A percentile compares a stretch with the other conserved stretches of the same genome.
These are phyloP conservation scores for Chaetodon trifascialis DNA, from an alignment of 2,113 vertebrate species.

Conservation along the genomic window DNA sequence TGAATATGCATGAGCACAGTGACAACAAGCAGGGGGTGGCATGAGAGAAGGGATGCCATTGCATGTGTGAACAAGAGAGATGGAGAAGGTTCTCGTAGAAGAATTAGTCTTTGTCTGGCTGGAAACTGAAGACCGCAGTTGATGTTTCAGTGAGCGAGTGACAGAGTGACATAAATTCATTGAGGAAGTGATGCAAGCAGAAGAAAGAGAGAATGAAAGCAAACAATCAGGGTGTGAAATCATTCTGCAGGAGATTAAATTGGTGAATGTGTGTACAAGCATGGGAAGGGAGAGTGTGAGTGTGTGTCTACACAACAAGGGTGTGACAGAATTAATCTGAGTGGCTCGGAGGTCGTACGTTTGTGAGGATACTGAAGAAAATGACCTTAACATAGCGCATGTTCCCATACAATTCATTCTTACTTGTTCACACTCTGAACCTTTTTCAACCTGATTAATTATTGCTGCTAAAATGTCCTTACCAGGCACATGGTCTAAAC, in stretches of 20 bases:
- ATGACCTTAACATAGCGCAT: not conserved
- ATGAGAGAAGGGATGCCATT: not conserved
- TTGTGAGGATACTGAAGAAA: not conserved
- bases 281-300: not conserved
- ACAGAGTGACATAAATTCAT: constrained; percentile 33
- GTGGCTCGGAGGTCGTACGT: not conserved
- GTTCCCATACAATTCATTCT: not conserved
- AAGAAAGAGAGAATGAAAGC: constrained; percentile 47
- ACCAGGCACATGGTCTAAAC: not conserved
- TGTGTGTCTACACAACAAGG: constrained; percentile 22
- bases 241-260: constrained; percentile 46
- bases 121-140: constrained; percentile 5
- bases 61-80: not conserved
- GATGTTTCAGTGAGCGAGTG: constrained; percentile 25
- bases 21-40: constrained; percentile 32
- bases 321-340: constrained; percentile 34
- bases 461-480: not conserved
- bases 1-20: constrained; percentile 56
- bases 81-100: not conserved
- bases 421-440: not conserved
- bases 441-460: not conserved
- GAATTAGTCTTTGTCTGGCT: constrained; percentile 28
- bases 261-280: not conserved
- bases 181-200: constrained; percentile 57
- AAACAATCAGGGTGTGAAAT: constrained; percentile 47